Evolutionary conservation across 2,888 invertebrate species (phyloP), one percentile per base, ranked within the genome.

Genomic region (Vannuccia rotundouncinata): DNA sequence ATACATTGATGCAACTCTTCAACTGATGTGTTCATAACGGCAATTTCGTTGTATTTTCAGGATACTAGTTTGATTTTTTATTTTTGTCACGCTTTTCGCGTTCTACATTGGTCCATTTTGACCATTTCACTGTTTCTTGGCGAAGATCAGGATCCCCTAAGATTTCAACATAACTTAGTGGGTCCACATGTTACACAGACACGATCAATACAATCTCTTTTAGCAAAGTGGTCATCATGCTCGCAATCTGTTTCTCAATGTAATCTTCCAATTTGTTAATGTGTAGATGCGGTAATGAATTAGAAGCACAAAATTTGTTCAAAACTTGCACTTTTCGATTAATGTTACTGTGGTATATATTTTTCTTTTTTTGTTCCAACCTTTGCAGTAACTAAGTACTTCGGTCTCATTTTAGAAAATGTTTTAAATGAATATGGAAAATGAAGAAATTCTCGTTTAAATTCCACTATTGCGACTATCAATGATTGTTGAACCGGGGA

Each of bases 401-500:
- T 66, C 25, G 66, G 66, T 66, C 25, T 66, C 66, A 66, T 66
- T 66, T 66, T 66, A 66, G 66, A 66, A 66, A 66, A 66, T 13
- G 66, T 66, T n/a, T 5, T n/a, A 22, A 66, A n/a, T 66, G 66
- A 66, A 66, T n/a, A 66, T 22, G 10, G 66, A 22, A 66, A 66
- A 13, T 66, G 22, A n/a, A 2, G 22, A 66, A 66, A 66, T 66
- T 66, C 66, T 5, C 66, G 66, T 66, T 66, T 66, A 22, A 66
- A 66, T 22, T 66, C 66, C 66, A 66, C 10, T 5, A 66, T 66
- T 66, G 5, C 66, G 66, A 66, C 66, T 66, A 66, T 66, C 66
- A 66, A 66, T 66, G 66, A 66, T 66, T 66, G 66, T 66, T 66
- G 66, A 66, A 66, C 66, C 66, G 25, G n/a, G 66, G 66, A 66